Base-by-base conservation (phyloP, 2,888 invertebrate species). In the Volucella inflata region DNA sequence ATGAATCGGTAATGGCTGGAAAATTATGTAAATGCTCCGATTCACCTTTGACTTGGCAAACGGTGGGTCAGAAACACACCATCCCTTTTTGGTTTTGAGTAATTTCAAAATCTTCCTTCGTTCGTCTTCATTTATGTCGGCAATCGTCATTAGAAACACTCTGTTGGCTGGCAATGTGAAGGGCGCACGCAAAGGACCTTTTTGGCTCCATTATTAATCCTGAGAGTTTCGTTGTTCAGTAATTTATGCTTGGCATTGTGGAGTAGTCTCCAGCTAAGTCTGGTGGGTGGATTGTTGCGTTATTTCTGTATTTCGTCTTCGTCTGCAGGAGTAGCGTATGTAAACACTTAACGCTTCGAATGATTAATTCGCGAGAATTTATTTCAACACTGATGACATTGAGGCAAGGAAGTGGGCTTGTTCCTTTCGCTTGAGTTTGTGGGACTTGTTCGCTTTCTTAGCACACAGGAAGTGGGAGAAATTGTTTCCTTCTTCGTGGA, bases 1-100 rank as follows among this genome's bases (percentile, higher is more conserved):
- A 85, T 85, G 85, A 85, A 81, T 85, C 81, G 76, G 85, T 81
- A 85, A 85, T 85, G 81, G 76, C 68, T 85, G 81, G 80, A 81
- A 85, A 85, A 85, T 85, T 81, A 85, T 85, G 85, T 85, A 85
- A 85, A 85, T 81, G 59, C 72, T 85, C 70, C 42, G 65, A 75
- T 76, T 71, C 81, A 85, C 85, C 85, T 85, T 77, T 85, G 81
- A 64, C 67, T 65, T n/a, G 14, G 21, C 40, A 48, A 48, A 30
- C 30, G 46, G 42, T 21, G 68, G 81, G 81, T 76, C 78, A 74
- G 51, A 8, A 38, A n/a, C 30, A 50, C 14, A 68, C 30, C 48
- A 57, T 59, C 51, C 46, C 38, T 57, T 48, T 50, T 30, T 21
- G 36, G 40, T 11, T 42, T 40, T n/a, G n/a, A 30, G 40, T 38